Percentiles rank a stretch among this genome's conserved stretches.
Evolutionary conservation across 2,888 invertebrate species (phyloP).

Genomic region (Holacanthella duospinosa): DNA sequence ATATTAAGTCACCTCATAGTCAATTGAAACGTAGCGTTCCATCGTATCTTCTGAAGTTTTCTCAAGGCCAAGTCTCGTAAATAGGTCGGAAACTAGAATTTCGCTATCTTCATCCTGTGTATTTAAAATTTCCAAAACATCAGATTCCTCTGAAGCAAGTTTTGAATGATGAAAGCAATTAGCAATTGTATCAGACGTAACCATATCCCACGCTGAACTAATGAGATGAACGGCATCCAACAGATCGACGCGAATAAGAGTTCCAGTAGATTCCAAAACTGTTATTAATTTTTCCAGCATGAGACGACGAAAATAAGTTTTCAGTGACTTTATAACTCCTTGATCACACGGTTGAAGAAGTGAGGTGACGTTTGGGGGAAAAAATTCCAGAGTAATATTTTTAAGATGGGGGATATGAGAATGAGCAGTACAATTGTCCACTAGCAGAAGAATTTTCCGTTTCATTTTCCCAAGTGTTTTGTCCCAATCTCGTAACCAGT

Average conservation of each 20-base stretch:
- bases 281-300: neutral
- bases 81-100: too few species aligned
- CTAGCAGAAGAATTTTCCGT: conserved; percentile 38
- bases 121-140: too few species aligned
- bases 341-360: conserved; percentile 33
- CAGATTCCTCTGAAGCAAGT: neutral
- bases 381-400: conserved; percentile 38
- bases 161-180: conserved; percentile 5
- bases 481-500: conserved; percentile 37
- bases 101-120: too few species aligned
- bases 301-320: neutral
- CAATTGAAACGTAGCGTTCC: too few species aligned
- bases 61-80: too few species aligned
- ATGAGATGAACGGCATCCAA: neutral
- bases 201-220: neutral
- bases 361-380: conserved; percentile 27
- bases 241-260: neutral
- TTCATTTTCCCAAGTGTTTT: conserved; percentile 32
- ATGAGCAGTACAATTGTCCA: conserved; percentile 38
- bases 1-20: too few species aligned
- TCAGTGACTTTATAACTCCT: neutral
- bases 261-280: neutral
- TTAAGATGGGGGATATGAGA: conserved; percentile 32
- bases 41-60: too few species aligned
- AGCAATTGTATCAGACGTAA: neutral